Base-by-base conservation (phyloP, 2,888 invertebrate species). In the Gastrophysa polygoni region DNA sequence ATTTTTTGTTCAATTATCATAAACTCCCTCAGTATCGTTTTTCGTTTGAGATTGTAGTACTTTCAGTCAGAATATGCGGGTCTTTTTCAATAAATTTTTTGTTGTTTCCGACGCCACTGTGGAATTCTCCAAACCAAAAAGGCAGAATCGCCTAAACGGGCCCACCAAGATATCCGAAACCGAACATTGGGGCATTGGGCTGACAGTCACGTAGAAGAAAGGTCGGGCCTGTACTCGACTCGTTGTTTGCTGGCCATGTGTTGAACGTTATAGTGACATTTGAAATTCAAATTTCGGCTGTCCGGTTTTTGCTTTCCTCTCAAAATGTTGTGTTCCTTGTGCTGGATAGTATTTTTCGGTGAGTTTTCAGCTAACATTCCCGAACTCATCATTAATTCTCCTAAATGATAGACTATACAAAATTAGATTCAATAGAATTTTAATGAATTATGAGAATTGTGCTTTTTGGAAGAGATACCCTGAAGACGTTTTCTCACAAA, bases 111-210 rank as follows among this genome's bases (percentile, higher is more conserved):
- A 2, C 38, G 38, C 38, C 38, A 38, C 38, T 38, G 66, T 66
- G 68, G 59, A 24, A n/a, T 34, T 51, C 61, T 59, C 21, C 28
- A 63, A 51, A 44, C 58, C 63, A 63, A 68, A 64, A 57, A 58
- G 57, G 50, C 60, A 50, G 17, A 21, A 44, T 38, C n/a, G 14
- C 14, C n/a, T n/a, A n/a, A 10, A 38, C 6, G 7, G 38, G 10
- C 38, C 38, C 3, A 38, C 14, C 11, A n/a, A n/a, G n/a, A n/a
- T n/a, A n/a, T n/a, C 14, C 24, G 24, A 7, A 38, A 2, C 4
- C 38, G 11, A 32, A 32, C 32, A 38, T 38, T 38, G 3, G 38
- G 14, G 14, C 38, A 38, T 38, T 38, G 14, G n/a, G 38, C 38
- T 4, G 38, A 4, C 14, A 14, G 14, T 14, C 10, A 38, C n/a